A percentile compares a stretch with the other conserved stretches of the same genome.
These are phyloP conservation scores for Lepus americanus DNA, from an alignment of 2,113 vertebrate species.

Conservation along the genomic window DNA sequence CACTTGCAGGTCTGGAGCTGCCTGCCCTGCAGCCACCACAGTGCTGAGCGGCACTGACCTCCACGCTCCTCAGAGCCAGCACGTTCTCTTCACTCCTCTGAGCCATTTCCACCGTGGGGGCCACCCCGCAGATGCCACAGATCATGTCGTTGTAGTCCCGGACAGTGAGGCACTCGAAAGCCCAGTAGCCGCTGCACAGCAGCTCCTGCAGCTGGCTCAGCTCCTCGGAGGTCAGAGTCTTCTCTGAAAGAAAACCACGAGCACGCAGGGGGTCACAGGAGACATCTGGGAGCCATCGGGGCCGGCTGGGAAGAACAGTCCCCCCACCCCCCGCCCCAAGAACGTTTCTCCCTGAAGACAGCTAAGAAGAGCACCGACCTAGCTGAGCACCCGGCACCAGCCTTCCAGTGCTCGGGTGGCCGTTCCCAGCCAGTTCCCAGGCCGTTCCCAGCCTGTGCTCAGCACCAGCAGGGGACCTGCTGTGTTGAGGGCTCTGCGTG, in stretches of 20 bases:
- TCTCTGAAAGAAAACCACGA: conserved; percentile 89
- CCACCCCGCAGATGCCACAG: conserved; percentile 97
- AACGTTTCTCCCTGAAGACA: not conserved
- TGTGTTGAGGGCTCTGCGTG: not conserved
- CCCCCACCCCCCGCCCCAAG: not conserved
- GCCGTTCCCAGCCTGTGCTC: no score
- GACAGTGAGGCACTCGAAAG: conserved; percentile 96
- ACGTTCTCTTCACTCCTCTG: conserved; percentile 92
- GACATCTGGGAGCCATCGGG: not conserved
- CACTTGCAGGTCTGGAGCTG: not conserved
- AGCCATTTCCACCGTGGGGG: conserved; percentile 96
- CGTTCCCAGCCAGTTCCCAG: not conserved
- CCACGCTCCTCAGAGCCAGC: conserved; percentile 95
- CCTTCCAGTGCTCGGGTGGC: not conserved
- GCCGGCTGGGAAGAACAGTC: not conserved
- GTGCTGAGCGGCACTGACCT: conserved; percentile 87
- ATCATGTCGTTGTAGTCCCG: conserved; percentile 99
- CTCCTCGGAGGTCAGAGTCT: conserved; percentile 89
- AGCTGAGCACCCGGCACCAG: not conserved
- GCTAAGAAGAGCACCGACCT: not conserved
- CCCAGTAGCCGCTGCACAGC: conserved; percentile 97
- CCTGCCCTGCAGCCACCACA: not conserved
- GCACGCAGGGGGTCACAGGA: conserved; percentile 1
- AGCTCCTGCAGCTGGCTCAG: conserved; percentile 92
- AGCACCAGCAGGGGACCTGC: not conserved